phyloP scores from a whole-genome alignment of 2,113 vertebrate species.

The Corythornis cristatus region DNA sequence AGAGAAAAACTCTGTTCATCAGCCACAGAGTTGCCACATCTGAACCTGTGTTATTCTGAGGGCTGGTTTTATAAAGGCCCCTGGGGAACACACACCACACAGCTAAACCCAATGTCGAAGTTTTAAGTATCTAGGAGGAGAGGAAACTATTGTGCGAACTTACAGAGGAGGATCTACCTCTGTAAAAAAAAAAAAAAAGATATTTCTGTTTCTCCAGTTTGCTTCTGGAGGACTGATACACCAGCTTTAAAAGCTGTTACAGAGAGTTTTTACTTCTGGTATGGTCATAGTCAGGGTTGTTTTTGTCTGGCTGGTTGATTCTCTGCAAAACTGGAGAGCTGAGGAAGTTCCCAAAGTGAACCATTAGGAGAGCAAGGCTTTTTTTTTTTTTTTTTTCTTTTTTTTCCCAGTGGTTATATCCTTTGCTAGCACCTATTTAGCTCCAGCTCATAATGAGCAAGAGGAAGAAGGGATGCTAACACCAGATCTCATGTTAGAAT shows the following conservation, averaged over 20 bases:
- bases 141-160: not conserved
- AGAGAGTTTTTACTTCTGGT: not conserved
- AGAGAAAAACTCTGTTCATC: not conserved
- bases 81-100: not conserved
- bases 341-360: constrained; percentile 23
- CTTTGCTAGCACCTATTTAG: constrained; percentile 34
- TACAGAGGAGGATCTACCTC: not conserved
- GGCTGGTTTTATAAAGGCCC: not conserved
- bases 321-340: constrained; percentile 6
- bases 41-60: not conserved
- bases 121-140: not conserved
- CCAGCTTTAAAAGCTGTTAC: not conserved
- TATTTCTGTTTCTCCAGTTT: not conserved
- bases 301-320: not conserved
- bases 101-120: not conserved
- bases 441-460: not conserved
- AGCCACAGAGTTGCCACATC: not conserved
- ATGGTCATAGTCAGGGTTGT: not conserved
- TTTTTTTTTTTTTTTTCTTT: not conserved
- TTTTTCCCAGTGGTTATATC: not conserved
- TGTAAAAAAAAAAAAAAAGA: not conserved
- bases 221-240: not conserved
- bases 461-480: not conserved
- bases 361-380: constrained; percentile 20
- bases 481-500: not conserved